Conservation (phyloP, 1,140 invertebrate genomes). For the Drosophila auraria region DNA sequence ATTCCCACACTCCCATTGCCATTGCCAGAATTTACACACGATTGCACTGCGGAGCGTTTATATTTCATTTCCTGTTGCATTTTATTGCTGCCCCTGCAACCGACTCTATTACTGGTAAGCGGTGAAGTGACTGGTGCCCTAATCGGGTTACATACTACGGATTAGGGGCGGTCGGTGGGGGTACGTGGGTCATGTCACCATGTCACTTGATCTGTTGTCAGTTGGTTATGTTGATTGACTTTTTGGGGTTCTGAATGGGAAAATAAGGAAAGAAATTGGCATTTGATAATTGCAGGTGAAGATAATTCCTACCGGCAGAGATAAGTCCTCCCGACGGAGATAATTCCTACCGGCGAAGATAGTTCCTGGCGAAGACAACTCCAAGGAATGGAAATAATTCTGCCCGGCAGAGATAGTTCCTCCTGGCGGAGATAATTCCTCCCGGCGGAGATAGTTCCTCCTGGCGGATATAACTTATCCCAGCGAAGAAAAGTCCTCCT, state of each 20-base stretch:
- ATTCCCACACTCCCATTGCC: slow-evolving; percentile 9
- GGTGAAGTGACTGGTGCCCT: slow-evolving; percentile 6
- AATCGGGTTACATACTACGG: slow-evolving; percentile 17
- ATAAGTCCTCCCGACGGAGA: no score
- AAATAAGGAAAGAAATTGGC: no score
- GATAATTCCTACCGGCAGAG: no score
- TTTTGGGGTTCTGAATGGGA: not conserved
- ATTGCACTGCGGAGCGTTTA: slow-evolving; percentile 49
- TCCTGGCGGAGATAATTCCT: no score
- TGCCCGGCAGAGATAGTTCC: no score
- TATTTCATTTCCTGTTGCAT: slow-evolving; percentile 65
- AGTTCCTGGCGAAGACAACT: no score
- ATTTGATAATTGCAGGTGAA: no score
- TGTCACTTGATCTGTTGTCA: not conserved
- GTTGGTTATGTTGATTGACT: not conserved
- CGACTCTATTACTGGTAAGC: slow-evolving; percentile 12
- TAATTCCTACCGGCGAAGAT: no score
- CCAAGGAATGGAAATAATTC: no score
- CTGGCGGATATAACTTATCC: no score
- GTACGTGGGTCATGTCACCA: not conserved
- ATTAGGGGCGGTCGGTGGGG: not conserved
- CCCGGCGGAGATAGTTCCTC: no score
- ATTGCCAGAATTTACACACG: slow-evolving; percentile 55
- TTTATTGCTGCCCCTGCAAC: slow-evolving; percentile 39
- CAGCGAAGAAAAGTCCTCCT: no score